Evolutionary conservation across 2,797 vertebrate genomes (phyloP), one percentile per base, ranked within the genome.

Genomic region (Threskiornis aethiopicus): DNA sequence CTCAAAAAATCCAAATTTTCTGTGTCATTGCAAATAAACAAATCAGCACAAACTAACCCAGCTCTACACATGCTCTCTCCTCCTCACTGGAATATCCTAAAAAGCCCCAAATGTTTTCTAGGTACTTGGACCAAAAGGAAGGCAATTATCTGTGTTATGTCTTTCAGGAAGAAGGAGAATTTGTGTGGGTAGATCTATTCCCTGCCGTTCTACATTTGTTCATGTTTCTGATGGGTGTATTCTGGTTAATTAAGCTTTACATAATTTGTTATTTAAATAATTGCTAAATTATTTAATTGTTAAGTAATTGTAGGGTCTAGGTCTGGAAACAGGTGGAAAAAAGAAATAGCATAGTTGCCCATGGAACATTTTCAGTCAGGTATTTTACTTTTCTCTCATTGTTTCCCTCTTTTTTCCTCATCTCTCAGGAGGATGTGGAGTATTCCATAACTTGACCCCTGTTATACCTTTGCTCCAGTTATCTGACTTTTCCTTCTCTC

Each of bases 231-330:
- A 91, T 69, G 62, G 37, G 16, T 79, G n/a, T 69, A 76, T 92
- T 84, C 65, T 62, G 42, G 35, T 65, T 97, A 93, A 95, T 87
- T 89, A 89, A 76, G 46, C 26, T 95, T 93, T 79, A 82, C 13
- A 72, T 84, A 79, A 87, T 92, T 92, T 93, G 15, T 79, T 93
- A 84, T 85, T 95, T 92, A 91, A 92, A 61, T 89, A 96, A 89
- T 91, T 91, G n/a, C 20, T 91, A 46, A 84, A 89, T 81, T 89
- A 49, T 49, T 87, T 59, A 54, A 84, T 91, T 93, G 28, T 79
- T 65, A 87, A 61, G 41, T 76, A 87, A 82, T 87, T 89, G 29
- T 37, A 71, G 28, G 42, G 61, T 73, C 49, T 54, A 71, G 24
- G 82, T 84, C 52, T 72, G 39, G 41, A 90, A 95, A 84, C 0